These are phyloP conservation scores for Ostrea edulis DNA, from an alignment of 1,140 invertebrate genomes.

Conservation along the genomic window DNA sequence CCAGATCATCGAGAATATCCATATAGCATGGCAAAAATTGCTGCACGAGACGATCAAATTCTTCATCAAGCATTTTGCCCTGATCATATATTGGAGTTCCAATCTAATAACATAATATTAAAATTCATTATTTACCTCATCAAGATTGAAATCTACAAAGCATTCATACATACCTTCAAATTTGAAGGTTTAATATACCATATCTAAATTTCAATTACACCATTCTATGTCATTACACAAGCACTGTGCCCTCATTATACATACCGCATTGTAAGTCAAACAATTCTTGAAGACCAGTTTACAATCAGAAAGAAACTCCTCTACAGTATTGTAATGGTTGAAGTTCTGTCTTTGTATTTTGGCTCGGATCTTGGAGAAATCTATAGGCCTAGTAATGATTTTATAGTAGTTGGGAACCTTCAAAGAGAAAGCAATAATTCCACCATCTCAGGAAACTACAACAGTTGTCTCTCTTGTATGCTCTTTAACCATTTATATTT, in stretches of 20 bases:
- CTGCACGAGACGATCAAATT: conserved; percentile 89
- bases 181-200: not conserved
- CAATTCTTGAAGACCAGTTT: conserved; percentile 93
- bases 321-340: conserved; percentile 87
- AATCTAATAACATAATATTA: conserved; percentile 80
- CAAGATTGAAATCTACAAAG: not conserved
- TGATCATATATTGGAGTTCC: conserved; percentile 91
- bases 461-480: no score
- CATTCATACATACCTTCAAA: not conserved
- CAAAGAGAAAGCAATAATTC: conserved; percentile 59
- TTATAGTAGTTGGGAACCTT: conserved; percentile 89
- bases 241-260: no score
- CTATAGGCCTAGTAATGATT: conserved; percentile 89
- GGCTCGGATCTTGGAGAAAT: conserved; percentile 89
- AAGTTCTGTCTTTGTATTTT: conserved; percentile 87
- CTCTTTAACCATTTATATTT: no score
- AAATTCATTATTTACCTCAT: not conserved
- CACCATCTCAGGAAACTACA: no score
- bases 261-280: conserved; percentile 90
- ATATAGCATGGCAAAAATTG: conserved; percentile 89
- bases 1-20: conserved; percentile 51
- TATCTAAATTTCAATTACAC: not conserved
- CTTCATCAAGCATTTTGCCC: conserved; percentile 90
- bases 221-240: no score
- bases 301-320: conserved; percentile 90